Conservation (phyloP, 2,113 vertebrate genomes). For the Conger conger region DNA sequence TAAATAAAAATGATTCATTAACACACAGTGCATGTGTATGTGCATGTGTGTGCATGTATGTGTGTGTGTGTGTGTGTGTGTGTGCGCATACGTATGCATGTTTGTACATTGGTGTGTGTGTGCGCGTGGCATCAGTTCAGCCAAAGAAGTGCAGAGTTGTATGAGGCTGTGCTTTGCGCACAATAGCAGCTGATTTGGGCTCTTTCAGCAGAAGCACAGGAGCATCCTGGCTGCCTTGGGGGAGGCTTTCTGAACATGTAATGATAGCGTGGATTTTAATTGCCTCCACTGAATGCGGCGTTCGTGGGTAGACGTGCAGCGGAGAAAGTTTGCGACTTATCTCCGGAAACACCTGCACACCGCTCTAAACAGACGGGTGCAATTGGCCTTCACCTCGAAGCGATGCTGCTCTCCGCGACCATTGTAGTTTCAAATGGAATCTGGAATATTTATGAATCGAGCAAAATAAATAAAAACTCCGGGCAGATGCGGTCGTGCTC, state of each 20-base stretch:
- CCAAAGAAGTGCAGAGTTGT: constrained; percentile 22
- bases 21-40: constrained; percentile 30
- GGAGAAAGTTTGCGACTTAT: constrained; percentile 40
- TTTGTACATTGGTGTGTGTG: constrained; percentile 3
- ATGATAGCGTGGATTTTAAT: constrained; percentile 44
- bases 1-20: background rate
- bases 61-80: background rate
- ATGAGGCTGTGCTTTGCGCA: constrained; percentile 28
- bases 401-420: constrained; percentile 24
- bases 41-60: background rate
- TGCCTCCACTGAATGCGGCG: constrained; percentile 36
- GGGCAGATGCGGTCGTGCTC: constrained; percentile 11
- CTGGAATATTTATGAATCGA: background rate
- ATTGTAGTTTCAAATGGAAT: constrained; percentile 17
- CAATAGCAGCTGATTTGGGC: constrained; percentile 38
- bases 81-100: background rate
- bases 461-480: background rate
- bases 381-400: constrained; percentile 26
- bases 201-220: constrained; percentile 34
- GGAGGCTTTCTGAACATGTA: constrained; percentile 42
- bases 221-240: constrained; percentile 37
- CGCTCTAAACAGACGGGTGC: constrained; percentile 19
- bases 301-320: constrained; percentile 24
- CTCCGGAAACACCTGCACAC: constrained; percentile 45
- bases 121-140: background rate